Base-by-base conservation (phyloP, 2,797 vertebrate genomes). In the Chaenodraco wilsoni region DNA sequence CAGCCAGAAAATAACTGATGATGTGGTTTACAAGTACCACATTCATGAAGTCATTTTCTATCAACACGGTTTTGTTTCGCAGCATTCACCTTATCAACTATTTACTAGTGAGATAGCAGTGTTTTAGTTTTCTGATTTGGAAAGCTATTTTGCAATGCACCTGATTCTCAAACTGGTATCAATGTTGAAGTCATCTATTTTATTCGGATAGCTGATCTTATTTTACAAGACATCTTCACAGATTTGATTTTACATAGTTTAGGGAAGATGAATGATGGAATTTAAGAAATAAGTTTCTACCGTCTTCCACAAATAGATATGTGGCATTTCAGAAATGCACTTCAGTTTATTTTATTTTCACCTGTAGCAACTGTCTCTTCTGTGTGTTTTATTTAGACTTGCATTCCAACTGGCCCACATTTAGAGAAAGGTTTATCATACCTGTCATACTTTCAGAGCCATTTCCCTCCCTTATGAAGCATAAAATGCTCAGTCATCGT, bases 341-440 rank as follows among this genome's bases (percentile, higher is more conserved):
- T n/a, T 19, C 2, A 3, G 57, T 82, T 84, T 69, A 65, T 84
- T 83, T 81, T 41, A 69, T 74, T 77, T 52, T 78, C 90, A 90
- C 91, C 87, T 90, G 85, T 78, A 70, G 85, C 82, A 89, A 86
- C 86, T 67, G 40, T 69, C 27, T 87, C 64, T 14, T 84, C 88
- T 85, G 84, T 82, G 84, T 82, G 82, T 89, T 92, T 89, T 90
- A 88, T 90, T 92, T 91, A 90, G 85, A 76, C 16, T 12, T 49
- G 51, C 82, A 88, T 88, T 88, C 89, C 87, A 87, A 83, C 81
- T 77, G 82, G 81, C 81, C 87, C 67, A 80, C 84, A 85, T 88
- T 87, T 80, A 81, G 73, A 67, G 72, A 75, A 67, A 87, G 78
- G 85, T 90, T 89, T 90, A 89, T 91, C 90, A 90, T 86, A 83